phyloP scores from a whole-genome alignment of 2,888 invertebrate species.

The Gnatocerus cornutus region DNA sequence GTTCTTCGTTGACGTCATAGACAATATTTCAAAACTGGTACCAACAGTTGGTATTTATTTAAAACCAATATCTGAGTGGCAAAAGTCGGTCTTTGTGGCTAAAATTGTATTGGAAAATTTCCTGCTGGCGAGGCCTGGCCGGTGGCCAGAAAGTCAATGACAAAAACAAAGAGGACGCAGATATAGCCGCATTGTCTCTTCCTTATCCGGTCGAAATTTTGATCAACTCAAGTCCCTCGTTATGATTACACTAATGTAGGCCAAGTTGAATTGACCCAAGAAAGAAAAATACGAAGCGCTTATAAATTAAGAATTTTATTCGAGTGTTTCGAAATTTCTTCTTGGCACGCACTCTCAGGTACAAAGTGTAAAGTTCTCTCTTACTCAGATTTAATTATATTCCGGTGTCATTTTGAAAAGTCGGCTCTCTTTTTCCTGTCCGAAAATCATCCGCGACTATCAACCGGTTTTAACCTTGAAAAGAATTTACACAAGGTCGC shows the following conservation, averaged over 20 bases:
- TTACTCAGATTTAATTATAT: conserved; percentile 17
- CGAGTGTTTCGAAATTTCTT: background rate
- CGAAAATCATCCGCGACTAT: conserved; percentile 2
- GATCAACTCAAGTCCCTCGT: too few species aligned
- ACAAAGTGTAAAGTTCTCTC: conserved; percentile 17
- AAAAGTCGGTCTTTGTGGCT: conserved; percentile 1
- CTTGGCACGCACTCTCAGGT: conserved; percentile 21
- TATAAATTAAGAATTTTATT: background rate
- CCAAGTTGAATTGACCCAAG: too few species aligned
- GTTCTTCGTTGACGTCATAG: conserved; percentile 18
- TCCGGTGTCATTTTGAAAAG: conserved; percentile 5
- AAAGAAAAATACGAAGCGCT: too few species aligned
- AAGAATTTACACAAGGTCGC: conserved; percentile 40
- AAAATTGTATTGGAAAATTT: conserved; percentile 14
- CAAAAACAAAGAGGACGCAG: conserved; percentile 12
- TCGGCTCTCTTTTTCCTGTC: background rate
- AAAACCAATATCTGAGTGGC: conserved; percentile 21
- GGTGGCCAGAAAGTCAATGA: conserved; percentile 12
- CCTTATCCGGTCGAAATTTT: too few species aligned
- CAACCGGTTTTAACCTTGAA: conserved; percentile 34
- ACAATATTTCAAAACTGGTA: conserved; percentile 4
- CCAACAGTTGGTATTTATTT: too few species aligned
- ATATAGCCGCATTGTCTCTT: background rate
- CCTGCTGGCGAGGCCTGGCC: background rate
- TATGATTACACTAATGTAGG: too few species aligned